Conservation (phyloP, 2,888 invertebrate species). For the Thera britannica region DNA sequence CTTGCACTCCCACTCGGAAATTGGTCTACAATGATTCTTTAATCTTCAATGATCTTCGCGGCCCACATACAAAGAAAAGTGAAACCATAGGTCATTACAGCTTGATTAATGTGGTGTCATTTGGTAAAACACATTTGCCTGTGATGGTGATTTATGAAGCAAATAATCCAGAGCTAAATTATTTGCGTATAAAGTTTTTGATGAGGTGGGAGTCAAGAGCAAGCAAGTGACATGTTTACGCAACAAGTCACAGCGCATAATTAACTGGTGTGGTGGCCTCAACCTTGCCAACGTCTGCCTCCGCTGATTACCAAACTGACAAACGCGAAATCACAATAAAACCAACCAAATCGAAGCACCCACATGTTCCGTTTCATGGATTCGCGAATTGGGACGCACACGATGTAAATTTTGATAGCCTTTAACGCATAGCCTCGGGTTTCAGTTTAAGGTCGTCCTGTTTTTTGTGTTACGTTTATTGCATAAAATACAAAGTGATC, state of each 20-base stretch:
- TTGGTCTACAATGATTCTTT: conserved; percentile 53
- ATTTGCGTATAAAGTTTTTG: conserved; percentile 31
- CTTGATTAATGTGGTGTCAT: conserved; percentile 60
- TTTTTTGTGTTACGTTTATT: conserved; percentile 61
- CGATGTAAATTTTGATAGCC: conserved; percentile 77
- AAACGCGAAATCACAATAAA: conserved; percentile 65
- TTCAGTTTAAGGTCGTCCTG: conserved; percentile 74
- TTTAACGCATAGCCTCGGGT: conserved; percentile 72
- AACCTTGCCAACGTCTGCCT: conserved; percentile 74
- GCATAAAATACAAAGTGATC: conserved; percentile 57
- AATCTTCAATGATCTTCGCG: conserved; percentile 52
- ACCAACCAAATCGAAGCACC: conserved; percentile 63
- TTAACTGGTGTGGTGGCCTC: conserved; percentile 65
- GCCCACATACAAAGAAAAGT: conserved; percentile 62
- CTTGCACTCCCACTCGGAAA: conserved; percentile 57
- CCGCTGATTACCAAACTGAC: conserved; percentile 66
- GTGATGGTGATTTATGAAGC: conserved; percentile 52
- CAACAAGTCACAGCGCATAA: conserved; percentile 66
- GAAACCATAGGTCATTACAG: conserved; percentile 60
- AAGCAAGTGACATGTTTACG: conserved; percentile 63
- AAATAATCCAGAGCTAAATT: conserved; percentile 13
- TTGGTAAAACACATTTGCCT: conserved; percentile 52
- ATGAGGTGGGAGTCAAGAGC: conserved; percentile 37
- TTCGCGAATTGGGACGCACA: conserved; percentile 73
- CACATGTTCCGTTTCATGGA: conserved; percentile 71